Evolutionary conservation across 2,797 vertebrate genomes (phyloP), one percentile per base, ranked within the genome.

Genomic region (Coracias cyanogaster): DNA sequence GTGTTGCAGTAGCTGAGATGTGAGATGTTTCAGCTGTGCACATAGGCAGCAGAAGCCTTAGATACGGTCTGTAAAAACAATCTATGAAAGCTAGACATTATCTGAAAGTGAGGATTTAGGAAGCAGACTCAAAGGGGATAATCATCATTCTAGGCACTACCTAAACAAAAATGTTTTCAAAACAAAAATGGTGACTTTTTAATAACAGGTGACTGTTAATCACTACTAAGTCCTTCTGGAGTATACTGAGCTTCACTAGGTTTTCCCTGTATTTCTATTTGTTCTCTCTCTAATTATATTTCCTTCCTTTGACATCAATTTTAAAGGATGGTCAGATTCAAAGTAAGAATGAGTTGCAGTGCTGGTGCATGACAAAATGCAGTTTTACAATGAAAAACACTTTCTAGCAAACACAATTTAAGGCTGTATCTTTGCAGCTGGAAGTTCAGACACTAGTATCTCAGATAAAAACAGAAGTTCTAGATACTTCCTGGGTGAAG

Each of bases 1-100:
- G 10, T 90, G 15, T 80, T 92, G 62, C 66, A 73, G 81, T 79
- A 93, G 64, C 46, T 61, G 46, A 91, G 66, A 73, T 0, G 0
- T 66, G 78, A 89, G 78, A 46, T 91, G 85, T 80, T 95, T 95
- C 64, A 82, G 46, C 90, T 94, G 70, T 73, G 74, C 52, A 77
- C 58, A 49, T 12, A 92, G 88, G 84, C 51, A 93, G 74, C 58
- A 77, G 92, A 84, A 93, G 7, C 8, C 66, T 90, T 31, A 76
- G 70, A 84, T 62, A 95, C 5, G 22, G n/a, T 73, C 43, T 58
- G 55, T 64, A 72, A 86, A 94, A 95, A 61, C 43, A 82, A 72
- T 62, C 46, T 70, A 10, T 65, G 70, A 86, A 93, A 92, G 57
- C 43, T 52, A 80, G 70, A 69, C 51, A 22, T 86, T 70, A 52